Evolutionary conservation across 35 echinoderm and acorn worm species (phyloP).

Genomic region (Apostichopus japonicus): DNA sequence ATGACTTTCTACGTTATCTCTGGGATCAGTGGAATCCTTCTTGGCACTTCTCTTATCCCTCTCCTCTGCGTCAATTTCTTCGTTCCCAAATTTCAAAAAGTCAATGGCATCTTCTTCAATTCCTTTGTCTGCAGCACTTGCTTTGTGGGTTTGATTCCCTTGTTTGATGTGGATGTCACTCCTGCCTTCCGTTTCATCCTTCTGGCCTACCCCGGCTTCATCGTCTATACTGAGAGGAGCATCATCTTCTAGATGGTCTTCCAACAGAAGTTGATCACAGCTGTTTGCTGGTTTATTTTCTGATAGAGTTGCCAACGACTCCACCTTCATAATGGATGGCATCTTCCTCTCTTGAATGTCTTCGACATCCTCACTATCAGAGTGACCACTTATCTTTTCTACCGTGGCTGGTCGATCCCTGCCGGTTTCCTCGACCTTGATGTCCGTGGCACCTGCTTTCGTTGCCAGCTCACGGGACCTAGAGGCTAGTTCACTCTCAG

Average conservation of each 20-base stretch:
- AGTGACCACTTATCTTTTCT: neutral
- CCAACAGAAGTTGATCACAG: neutral
- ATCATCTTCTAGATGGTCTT: neutral
- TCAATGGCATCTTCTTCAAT: slow-evolving; percentile 54
- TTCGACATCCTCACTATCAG: neutral
- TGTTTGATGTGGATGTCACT: neutral
- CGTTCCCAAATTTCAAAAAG: slow-evolving; percentile 48
- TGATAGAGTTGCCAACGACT: neutral
- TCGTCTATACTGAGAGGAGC: neutral
- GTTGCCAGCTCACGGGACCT: neutral
- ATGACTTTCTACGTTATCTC: neutral
- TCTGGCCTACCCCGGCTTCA: neutral
- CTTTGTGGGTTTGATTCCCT: neutral
- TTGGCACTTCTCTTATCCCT: neutral
- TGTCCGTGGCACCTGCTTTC: too few species aligned
- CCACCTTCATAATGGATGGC: slow-evolving; percentile 32
- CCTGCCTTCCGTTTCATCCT: neutral
- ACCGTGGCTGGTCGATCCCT: too few species aligned
- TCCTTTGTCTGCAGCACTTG: neutral
- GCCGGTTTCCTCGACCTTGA: too few species aligned
- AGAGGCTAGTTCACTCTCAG: neutral
- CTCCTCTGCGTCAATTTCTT: slow-evolving; percentile 22
- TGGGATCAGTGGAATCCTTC: neutral
- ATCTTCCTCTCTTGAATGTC: slow-evolving; percentile 8
- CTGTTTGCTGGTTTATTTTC: neutral